phyloP scores from a whole-genome alignment of 2,797 vertebrate species.

The Sebastolobus alascanus region DNA sequence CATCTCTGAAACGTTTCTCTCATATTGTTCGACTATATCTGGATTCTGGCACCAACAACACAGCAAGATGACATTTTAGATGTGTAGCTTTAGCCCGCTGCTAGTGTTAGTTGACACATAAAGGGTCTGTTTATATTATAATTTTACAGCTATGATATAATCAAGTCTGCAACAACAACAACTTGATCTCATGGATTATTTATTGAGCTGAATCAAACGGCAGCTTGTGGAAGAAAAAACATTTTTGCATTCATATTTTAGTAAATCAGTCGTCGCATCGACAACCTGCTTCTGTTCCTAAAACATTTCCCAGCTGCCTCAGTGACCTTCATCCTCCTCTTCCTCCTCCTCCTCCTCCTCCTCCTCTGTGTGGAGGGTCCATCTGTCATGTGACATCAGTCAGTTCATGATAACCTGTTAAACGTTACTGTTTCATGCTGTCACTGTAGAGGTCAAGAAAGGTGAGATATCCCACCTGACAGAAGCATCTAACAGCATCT shows the following conservation, averaged over 20 bases:
- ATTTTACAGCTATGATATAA: neutral
- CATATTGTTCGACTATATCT: no score
- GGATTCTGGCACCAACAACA: no score
- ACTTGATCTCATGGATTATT: neutral
- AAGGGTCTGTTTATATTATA: no score
- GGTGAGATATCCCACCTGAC: constrained; percentile 74
- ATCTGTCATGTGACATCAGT: constrained; percentile 50
- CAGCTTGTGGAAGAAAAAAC: neutral
- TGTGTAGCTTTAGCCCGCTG: no score
- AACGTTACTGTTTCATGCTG: constrained; percentile 81
- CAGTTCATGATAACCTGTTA: constrained; percentile 71
- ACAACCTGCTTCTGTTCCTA: constrained; percentile 22
- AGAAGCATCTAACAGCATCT: constrained; percentile 31
- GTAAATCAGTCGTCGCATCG: neutral
- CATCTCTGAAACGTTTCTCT: no score
- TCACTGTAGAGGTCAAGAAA: constrained; percentile 81
- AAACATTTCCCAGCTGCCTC: constrained; percentile 34
- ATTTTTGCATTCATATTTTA: neutral
- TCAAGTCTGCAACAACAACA: neutral
- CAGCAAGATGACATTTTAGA: no score
- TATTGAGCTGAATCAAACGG: neutral
- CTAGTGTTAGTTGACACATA: no score
- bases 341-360: neutral
- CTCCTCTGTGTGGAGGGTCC: neutral
- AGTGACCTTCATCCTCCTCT: constrained; percentile 12